Percentiles rank a stretch among this genome's conserved stretches.
These are phyloP conservation scores for Metaphire vulgaris DNA, from an alignment of 1,140 invertebrate genomes.

Conservation along the genomic window DNA sequence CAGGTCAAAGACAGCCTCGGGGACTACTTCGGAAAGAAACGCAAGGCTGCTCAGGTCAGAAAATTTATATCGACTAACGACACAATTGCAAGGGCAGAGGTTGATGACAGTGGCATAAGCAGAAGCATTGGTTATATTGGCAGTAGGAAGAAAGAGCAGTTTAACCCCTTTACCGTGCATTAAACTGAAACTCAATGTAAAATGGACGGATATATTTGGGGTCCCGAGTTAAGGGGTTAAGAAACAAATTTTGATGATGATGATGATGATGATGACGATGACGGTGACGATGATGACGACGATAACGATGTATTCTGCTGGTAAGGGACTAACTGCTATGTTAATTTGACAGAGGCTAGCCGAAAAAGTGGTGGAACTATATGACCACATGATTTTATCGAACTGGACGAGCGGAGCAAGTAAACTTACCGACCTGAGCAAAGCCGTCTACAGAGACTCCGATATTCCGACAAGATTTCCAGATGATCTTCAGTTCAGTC, in stretches of 20 bases:
- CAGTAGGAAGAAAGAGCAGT: too few relatives aligned
- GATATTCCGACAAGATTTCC: conserved; percentile 51
- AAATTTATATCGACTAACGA: too few relatives aligned
- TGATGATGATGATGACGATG: too few relatives aligned
- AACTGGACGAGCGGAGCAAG: conserved; percentile 35
- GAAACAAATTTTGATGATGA: too few relatives aligned
- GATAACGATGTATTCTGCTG: neutral
- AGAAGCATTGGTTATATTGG: too few relatives aligned
- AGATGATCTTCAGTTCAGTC: conserved; percentile 44
- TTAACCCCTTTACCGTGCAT: too few relatives aligned
- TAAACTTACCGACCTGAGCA: conserved; percentile 39
- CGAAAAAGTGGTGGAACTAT: conserved; percentile 42
- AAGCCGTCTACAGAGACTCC: conserved; percentile 48
- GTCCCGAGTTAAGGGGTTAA: too few relatives aligned
- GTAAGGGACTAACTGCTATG: neutral
- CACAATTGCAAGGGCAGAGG: too few relatives aligned
- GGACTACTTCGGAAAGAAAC: conserved; percentile 50
- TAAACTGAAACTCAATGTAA: too few relatives aligned
- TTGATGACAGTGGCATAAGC: too few relatives aligned
- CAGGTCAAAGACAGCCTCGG: conserved; percentile 46
- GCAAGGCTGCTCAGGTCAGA: conserved; percentile 47
- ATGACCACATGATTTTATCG: conserved; percentile 41
- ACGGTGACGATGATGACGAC: too few relatives aligned
- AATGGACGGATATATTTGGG: too few relatives aligned
- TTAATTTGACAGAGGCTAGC: conserved; percentile 41